A percentile compares a stretch with the other conserved stretches of the same genome.
Conservation (phyloP, 2,797 vertebrate species). For the Kryptopterus vitreolus region DNA sequence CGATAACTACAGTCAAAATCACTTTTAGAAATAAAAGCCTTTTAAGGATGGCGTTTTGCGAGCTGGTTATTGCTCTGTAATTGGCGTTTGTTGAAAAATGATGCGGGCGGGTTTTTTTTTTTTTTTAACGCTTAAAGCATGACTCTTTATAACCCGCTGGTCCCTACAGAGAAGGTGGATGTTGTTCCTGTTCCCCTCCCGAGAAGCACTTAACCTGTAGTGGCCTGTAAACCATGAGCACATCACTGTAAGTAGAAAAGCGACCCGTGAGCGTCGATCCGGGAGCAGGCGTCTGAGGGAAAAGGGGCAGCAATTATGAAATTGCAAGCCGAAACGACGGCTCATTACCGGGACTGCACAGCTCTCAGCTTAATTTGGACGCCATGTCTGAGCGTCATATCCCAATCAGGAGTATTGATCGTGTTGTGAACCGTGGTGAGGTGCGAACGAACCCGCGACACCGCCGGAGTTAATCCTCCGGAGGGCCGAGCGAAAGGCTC, state of each 20-base stretch:
- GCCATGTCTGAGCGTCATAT: conserved; percentile 10
- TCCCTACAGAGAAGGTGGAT: background rate
- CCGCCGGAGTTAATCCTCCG: background rate
- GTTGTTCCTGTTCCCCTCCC: conserved; percentile 2
- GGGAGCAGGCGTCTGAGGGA: background rate
- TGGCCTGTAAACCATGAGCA: conserved; percentile 18
- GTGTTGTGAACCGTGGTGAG: background rate
- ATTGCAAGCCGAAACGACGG: conserved; percentile 19
- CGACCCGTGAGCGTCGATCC: conserved; percentile 4
- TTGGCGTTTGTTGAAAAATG: background rate
- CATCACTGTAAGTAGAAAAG: conserved; percentile 23
- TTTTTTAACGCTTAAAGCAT: background rate
- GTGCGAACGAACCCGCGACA: background rate
- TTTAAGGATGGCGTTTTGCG: too few species aligned
- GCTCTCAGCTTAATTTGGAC: conserved; percentile 30
- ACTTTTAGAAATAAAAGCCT: background rate
- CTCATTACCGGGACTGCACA: conserved; percentile 15
- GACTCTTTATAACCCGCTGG: background rate
- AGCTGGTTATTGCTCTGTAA: background rate
- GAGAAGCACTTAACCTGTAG: conserved; percentile 30
- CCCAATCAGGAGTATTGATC: conserved; percentile 34
- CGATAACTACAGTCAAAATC: background rate
- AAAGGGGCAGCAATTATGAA: conserved; percentile 37
- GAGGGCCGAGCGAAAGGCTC: background rate
- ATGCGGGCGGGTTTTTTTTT: too few species aligned